Conservation (phyloP, 2,888 invertebrate genomes). For the Glyphotaelius pellucidus region DNA sequence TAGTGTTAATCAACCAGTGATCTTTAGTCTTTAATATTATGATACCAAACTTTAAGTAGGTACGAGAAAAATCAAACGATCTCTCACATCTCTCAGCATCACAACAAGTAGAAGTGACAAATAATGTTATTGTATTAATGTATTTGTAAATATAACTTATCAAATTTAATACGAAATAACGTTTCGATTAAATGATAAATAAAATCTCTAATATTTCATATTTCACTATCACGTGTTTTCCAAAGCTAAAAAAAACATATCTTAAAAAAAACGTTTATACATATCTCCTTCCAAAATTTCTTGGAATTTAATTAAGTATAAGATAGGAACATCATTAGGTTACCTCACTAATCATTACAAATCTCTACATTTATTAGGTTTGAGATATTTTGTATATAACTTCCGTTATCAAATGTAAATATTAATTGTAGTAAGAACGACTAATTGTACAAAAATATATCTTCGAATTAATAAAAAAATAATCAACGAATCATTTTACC, state of each 20-base stretch:
- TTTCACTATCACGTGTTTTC: conserved; percentile 48
- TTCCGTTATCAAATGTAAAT: conserved; percentile 41
- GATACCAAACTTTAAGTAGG: not conserved
- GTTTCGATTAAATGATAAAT: not conserved
- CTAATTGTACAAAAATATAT: conserved; percentile 63
- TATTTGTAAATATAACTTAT: conserved; percentile 11
- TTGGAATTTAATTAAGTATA: conserved; percentile 53
- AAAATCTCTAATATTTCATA: conserved; percentile 11
- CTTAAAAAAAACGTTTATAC: conserved; percentile 59
- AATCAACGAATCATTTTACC: conserved; percentile 63
- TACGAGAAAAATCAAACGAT: not conserved
- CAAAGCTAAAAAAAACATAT: conserved; percentile 61
- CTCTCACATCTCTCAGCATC: not conserved
- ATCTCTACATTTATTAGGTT: conserved; percentile 3
- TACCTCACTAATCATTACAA: conserved; percentile 22
- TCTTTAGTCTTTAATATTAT: conserved; percentile 19
- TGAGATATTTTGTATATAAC: conserved; percentile 49
- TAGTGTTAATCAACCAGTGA: conserved; percentile 46
- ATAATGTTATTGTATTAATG: conserved; percentile 10
- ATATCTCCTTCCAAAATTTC: conserved; percentile 61
- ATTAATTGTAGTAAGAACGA: conserved; percentile 49
- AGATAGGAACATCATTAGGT: conserved; percentile 48
- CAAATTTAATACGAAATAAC: conserved; percentile 20
- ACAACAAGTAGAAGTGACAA: not conserved
- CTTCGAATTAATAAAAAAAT: conserved; percentile 57